These are phyloP conservation scores for Parasteatoda tepidariorum DNA, from an alignment of 1,140 invertebrate genomes.

Conservation along the genomic window DNA sequence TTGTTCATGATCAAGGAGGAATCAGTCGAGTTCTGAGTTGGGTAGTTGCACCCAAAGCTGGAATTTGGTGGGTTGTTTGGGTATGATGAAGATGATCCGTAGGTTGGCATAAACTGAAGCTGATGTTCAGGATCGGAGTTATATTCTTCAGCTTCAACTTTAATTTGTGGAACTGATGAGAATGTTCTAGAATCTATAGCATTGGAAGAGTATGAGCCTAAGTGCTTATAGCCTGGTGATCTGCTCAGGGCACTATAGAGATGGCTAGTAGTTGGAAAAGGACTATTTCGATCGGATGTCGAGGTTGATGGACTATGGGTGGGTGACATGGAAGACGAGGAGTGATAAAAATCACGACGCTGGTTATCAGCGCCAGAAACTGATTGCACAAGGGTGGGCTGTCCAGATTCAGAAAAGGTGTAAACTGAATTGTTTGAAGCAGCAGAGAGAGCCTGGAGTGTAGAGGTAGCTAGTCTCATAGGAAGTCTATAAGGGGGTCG, in stretches of 20 bases:
- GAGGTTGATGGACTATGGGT: not conserved
- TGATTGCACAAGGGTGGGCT: not conserved
- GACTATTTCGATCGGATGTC: slow-evolving; percentile 36
- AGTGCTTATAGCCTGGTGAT: slow-evolving; percentile 32
- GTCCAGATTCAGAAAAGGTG: slow-evolving; percentile 35
- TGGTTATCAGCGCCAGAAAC: not conserved
- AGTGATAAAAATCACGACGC: slow-evolving; percentile 41
- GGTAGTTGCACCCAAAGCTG: slow-evolving; percentile 2
- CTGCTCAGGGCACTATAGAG: slow-evolving; percentile 50
- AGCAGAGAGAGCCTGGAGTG: slow-evolving; percentile 34
- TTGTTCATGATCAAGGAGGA: not conserved
- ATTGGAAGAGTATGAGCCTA: slow-evolving; percentile 1
- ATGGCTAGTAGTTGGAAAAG: slow-evolving; percentile 38
- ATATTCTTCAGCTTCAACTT: slow-evolving; percentile 26
- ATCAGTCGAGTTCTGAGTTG: slow-evolving; percentile 11
- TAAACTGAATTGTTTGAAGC: slow-evolving; percentile 29
- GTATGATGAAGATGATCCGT: slow-evolving; percentile 1
- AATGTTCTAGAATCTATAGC: not conserved
- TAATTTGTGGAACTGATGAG: slow-evolving; percentile 1
- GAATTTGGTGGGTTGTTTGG: not conserved
- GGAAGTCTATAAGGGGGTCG: slow-evolving; percentile 60
- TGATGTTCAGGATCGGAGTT: slow-evolving; percentile 32
- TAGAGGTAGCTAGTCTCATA: slow-evolving; percentile 45
- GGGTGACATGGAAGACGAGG: slow-evolving; percentile 41
- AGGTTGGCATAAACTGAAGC: slow-evolving; percentile 31